A percentile compares a stretch with the other conserved stretches of the same genome.
Evolutionary conservation across 64 coral and sea anemone genomes (phyloP).

Genomic region (Catalaphyllia jardinei): DNA sequence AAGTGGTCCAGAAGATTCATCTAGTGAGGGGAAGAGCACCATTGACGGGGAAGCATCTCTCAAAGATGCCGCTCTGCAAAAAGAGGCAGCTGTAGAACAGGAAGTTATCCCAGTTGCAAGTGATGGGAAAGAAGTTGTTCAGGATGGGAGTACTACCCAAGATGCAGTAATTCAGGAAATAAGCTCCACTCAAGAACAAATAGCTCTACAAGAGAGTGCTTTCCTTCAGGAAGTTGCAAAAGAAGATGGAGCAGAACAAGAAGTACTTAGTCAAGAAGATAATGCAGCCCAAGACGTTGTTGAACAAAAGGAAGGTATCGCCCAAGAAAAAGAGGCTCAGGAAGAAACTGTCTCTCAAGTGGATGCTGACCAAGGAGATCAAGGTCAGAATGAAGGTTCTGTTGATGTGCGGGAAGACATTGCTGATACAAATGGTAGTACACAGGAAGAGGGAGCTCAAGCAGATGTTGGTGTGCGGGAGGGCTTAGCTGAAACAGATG

Average conservation of each 20-base stretch:
- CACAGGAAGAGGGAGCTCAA: neutral
- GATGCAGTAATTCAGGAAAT: neutral
- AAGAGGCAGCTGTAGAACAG: too few species aligned
- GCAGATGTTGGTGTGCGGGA: neutral
- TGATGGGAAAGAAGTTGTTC: neutral
- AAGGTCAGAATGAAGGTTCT: neutral
- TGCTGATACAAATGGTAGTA: neutral
- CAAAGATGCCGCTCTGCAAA: too few species aligned
- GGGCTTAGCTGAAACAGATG: too few species aligned
- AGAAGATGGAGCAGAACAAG: neutral
- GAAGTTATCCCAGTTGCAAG: too few species aligned
- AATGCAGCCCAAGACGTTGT: neutral
- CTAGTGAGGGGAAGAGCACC: neutral
- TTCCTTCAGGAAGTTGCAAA: neutral
- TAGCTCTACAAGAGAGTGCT: neutral
- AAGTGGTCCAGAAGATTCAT: neutral
- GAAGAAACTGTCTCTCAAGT: neutral
- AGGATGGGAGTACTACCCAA: neutral
- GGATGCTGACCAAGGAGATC: neutral
- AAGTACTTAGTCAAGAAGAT: neutral
- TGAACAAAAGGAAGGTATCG: neutral
- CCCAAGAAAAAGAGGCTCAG: neutral
- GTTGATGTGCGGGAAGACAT: neutral
- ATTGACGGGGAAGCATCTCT: neutral
- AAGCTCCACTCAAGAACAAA: neutral